Percentiles rank a stretch among this genome's conserved stretches.
Evolutionary conservation across 2,113 vertebrate species (phyloP).

Genomic region (Coturnix japonica): DNA sequence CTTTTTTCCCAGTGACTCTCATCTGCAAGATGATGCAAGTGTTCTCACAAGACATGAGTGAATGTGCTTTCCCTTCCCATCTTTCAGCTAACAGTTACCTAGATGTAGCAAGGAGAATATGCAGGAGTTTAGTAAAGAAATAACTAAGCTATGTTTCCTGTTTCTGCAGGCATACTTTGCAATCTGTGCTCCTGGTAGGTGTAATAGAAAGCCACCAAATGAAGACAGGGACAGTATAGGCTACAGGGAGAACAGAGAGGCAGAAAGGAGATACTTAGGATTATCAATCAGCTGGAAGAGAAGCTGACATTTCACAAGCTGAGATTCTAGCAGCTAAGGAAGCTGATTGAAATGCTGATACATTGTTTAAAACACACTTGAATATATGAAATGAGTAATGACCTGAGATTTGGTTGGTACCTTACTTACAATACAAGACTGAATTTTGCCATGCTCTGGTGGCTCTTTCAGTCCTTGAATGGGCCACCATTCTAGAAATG

Average conservation of each 20-base stretch:
- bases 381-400: neutral
- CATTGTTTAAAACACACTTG: neutral
- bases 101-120: neutral
- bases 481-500: neutral
- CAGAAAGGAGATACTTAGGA: neutral
- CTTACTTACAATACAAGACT: neutral
- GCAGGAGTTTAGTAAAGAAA: neutral
- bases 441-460: neutral
- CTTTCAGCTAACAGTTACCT: neutral
- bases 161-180: neutral
- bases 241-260: neutral
- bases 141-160: neutral
- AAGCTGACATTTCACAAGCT: neutral
- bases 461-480: neutral
- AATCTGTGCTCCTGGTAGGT: neutral
- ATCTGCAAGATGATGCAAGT: neutral
- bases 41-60: neutral
- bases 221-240: neutral
- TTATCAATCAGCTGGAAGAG: neutral
- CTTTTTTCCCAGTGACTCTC: neutral
- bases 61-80: neutral
- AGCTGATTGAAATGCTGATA: neutral
- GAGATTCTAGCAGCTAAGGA: neutral
- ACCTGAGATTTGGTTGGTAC: neutral
- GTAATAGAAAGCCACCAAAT: rapidly evolving